A percentile compares a stretch with the other conserved stretches of the same genome.
Evolutionary conservation across 2,888 invertebrate species (phyloP).

Genomic region (Chloroclystis v-ata): DNA sequence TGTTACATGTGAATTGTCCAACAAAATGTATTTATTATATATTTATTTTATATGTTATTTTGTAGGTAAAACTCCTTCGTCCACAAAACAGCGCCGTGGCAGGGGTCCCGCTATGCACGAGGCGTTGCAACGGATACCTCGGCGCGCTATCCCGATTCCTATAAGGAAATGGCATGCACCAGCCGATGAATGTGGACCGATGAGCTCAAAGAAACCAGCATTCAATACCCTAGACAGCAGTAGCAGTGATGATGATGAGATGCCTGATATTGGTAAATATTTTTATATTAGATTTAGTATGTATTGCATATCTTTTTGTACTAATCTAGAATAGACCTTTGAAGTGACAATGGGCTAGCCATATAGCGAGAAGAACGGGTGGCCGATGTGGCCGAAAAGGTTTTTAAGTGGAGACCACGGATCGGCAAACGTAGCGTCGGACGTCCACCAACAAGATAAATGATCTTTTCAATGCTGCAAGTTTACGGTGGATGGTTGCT

Average conservation of each 20-base stretch:
- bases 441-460: no score
- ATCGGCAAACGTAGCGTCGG: no score
- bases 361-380: no score
- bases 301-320: no score
- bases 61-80: conserved; percentile 45
- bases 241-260: conserved; percentile 67
- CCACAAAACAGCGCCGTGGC: conserved; percentile 56
- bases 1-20: no score
- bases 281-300: neutral
- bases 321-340: no score
- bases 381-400: no score
- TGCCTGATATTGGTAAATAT: conserved; percentile 64
- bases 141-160: conserved; percentile 50
- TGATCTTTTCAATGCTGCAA: no score
- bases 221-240: conserved; percentile 58
- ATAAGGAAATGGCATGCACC: conserved; percentile 72
- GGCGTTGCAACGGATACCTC: conserved; percentile 78
- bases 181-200: conserved; percentile 64
- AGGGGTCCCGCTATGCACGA: conserved; percentile 76
- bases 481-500: no score
- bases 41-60: neutral
- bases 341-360: no score
- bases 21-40: no score
- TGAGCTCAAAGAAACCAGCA: conserved; percentile 49
- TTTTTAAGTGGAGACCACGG: no score